Conservation (phyloP, 2,797 vertebrate species). For the Paramormyrops hopkinsi region DNA sequence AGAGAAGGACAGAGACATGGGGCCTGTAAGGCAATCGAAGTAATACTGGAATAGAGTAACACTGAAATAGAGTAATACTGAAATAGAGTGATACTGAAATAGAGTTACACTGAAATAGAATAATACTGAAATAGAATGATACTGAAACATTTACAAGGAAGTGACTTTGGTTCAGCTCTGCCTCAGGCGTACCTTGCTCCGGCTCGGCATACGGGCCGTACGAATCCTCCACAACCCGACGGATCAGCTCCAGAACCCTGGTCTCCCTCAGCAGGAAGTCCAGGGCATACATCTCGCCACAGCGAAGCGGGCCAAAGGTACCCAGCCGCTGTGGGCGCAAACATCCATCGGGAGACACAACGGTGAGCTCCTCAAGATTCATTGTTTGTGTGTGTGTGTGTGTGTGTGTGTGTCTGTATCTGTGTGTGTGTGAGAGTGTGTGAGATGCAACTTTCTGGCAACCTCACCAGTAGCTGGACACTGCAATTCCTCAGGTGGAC, state of each 20-base stretch:
- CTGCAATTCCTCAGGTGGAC: constrained; percentile 81
- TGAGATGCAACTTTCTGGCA: neutral
- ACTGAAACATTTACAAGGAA: neutral
- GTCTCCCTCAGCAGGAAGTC: constrained; percentile 81
- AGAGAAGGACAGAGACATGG: neutral
- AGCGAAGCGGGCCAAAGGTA: constrained; percentile 87
- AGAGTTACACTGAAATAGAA: neutral
- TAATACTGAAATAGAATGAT: neutral
- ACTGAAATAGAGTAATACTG: neutral
- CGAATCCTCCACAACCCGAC: constrained; percentile 61
- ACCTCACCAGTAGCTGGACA: constrained; percentile 77
- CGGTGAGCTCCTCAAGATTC: neutral
- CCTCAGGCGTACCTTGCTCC: constrained; percentile 63
- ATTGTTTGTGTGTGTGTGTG: neutral
- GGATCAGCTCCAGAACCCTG: constrained; percentile 70
- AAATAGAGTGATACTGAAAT: neutral
- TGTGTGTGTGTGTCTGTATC: neutral
- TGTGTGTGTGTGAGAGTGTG: neutral
- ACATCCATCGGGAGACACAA: neutral
- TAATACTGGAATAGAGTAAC: neutral
- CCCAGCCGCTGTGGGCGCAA: constrained; percentile 71
- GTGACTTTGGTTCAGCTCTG: neutral
- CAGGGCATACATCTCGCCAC: constrained; percentile 87
- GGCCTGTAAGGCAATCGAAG: neutral
- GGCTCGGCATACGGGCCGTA: constrained; percentile 49